Conservation (phyloP, 2,113 vertebrate genomes). For the Actenoides hombroni region DNA sequence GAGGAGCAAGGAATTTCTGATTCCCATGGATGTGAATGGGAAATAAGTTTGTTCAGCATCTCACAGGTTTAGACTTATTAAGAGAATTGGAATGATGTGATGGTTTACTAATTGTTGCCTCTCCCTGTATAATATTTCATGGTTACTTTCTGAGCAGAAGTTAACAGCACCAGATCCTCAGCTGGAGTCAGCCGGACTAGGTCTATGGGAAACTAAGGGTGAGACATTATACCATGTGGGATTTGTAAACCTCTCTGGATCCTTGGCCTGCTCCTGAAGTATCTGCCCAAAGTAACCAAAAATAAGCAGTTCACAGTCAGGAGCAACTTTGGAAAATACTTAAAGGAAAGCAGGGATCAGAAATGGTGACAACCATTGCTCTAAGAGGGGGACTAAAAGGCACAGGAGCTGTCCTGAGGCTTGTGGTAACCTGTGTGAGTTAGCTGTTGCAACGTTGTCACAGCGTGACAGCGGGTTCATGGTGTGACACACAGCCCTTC, state of each 20-base stretch:
- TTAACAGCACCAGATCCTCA: neutral
- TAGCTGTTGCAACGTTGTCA: neutral
- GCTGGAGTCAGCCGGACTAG: neutral
- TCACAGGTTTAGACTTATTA: neutral
- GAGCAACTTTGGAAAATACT: neutral
- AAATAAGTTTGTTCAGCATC: neutral
- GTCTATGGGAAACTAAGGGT: neutral
- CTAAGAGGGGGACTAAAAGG: neutral
- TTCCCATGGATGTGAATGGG: neutral
- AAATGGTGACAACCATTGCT: accelerated
- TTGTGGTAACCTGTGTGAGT: neutral
- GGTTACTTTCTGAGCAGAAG: neutral
- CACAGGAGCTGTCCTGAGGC: neutral
- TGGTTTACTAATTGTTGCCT: neutral
- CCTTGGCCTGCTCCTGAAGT: neutral
- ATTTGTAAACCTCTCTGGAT: neutral
- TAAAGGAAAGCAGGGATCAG: neutral
- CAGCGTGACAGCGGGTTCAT: accelerated
- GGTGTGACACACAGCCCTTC: neutral
- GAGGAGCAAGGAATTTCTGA: neutral
- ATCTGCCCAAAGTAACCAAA: neutral
- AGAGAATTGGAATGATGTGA: neutral
- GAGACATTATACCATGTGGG: neutral
- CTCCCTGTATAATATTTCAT: neutral
- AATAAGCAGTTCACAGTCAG: neutral